Conservation (phyloP, 2,888 invertebrate species). For the Limnephilus lunatus region DNA sequence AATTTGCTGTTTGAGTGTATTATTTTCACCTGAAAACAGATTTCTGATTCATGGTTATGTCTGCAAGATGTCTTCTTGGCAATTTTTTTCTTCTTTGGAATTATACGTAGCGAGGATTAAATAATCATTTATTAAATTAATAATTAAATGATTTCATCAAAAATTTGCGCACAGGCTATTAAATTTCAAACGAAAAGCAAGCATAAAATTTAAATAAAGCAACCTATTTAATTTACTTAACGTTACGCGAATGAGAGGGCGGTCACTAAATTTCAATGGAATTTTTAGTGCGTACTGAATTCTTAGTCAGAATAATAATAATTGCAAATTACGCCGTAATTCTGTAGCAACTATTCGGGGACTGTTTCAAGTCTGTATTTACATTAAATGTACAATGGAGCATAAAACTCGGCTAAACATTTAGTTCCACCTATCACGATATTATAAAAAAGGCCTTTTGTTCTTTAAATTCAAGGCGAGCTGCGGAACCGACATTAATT, state of each 20-base stretch:
- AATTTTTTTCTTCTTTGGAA: no score
- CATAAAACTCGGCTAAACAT: constrained; percentile 56
- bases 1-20: no score
- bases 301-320: constrained; percentile 21
- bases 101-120: no score
- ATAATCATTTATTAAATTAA: no score
- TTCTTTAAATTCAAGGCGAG: constrained; percentile 58
- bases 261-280: constrained; percentile 19
- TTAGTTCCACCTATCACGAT: constrained; percentile 53
- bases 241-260: background rate
- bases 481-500: constrained; percentile 79
- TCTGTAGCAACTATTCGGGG: constrained; percentile 45
- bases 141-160: background rate
- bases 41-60: no score
- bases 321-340: constrained; percentile 13
- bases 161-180: background rate
- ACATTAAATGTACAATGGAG: constrained; percentile 59
- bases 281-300: constrained; percentile 38
- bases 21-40: no score
- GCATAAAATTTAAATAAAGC: background rate
- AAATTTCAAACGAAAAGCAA: background rate
- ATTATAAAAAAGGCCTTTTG: constrained; percentile 56
- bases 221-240: background rate
- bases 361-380: constrained; percentile 60
- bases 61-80: no score